Conservation (phyloP, 2,888 invertebrate species). For the Zygogramma bicolorata region DNA sequence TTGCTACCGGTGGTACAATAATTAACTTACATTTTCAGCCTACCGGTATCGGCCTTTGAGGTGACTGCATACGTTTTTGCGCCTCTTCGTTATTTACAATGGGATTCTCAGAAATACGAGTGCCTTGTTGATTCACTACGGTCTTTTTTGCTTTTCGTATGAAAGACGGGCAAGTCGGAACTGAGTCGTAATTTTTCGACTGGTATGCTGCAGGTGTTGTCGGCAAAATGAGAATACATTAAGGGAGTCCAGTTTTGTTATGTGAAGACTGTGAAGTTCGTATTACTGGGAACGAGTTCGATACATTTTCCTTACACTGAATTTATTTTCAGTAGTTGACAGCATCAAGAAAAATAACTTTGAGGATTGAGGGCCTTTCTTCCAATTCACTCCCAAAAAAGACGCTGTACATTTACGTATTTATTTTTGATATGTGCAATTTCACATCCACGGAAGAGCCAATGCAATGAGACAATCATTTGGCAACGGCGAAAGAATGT, state of each 20-base stretch:
- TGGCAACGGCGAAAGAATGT: too few species aligned
- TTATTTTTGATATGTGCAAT: too few species aligned
- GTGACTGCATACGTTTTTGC: not conserved
- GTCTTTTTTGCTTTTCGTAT: constrained; percentile 25
- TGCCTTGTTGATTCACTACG: constrained; percentile 18
- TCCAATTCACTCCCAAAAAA: too few species aligned
- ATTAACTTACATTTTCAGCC: not conserved
- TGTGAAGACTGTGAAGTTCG: not conserved
- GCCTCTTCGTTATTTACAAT: constrained; percentile 27
- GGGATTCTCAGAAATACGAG: constrained; percentile 33
- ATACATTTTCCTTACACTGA: too few species aligned
- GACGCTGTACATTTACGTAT: too few species aligned
- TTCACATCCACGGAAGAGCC: too few species aligned
- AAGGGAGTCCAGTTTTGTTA: not conserved
- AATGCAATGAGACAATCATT: too few species aligned
- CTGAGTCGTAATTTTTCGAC: not conserved
- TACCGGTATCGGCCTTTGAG: not conserved
- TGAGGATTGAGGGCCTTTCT: too few species aligned
- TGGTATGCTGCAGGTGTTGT: not conserved
- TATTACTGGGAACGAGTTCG: too few species aligned
- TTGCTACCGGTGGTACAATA: not conserved
- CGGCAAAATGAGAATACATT: not conserved
- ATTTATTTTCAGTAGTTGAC: too few species aligned
- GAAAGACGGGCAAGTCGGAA: constrained; percentile 12
- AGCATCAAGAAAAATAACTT: too few species aligned